phyloP scores from a whole-genome alignment of 2,797 vertebrate genomes.

The Peromyscus aztecus region DNA sequence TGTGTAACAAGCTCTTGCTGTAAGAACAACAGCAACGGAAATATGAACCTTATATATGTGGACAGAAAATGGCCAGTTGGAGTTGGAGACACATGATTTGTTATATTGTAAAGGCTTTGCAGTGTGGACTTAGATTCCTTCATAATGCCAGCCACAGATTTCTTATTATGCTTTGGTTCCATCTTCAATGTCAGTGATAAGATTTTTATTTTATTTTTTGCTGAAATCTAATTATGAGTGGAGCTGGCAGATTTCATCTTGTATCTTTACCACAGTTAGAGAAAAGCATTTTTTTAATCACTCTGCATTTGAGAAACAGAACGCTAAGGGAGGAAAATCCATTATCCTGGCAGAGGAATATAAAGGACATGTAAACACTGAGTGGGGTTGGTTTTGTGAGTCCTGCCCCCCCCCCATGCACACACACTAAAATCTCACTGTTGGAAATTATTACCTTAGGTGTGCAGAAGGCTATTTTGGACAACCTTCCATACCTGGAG shows the following conservation, averaged over 20 bases:
- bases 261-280: constrained; percentile 69
- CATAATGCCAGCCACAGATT: constrained; percentile 75
- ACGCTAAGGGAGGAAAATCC: constrained; percentile 65
- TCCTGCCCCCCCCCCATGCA: neutral
- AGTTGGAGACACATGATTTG: constrained; percentile 41
- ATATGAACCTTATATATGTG: constrained; percentile 66
- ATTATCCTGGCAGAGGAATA: constrained; percentile 58
- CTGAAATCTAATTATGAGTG: constrained; percentile 86
- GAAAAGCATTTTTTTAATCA: constrained; percentile 64
- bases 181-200: constrained; percentile 81
- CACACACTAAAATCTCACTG: constrained; percentile 66
- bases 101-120: constrained; percentile 78
- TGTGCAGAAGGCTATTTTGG: constrained; percentile 96
- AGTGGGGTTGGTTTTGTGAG: constrained; percentile 42
- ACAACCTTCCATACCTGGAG: constrained; percentile 92
- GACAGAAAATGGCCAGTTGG: constrained; percentile 64
- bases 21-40: constrained; percentile 10
- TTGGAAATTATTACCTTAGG: constrained; percentile 87
- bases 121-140: constrained; percentile 68
- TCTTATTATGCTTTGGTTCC: constrained; percentile 81
- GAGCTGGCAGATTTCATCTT: constrained; percentile 85
- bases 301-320: constrained; percentile 60
- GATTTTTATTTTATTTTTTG: constrained; percentile 66
- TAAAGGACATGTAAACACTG: constrained; percentile 74
- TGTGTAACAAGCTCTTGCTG: constrained; percentile 65